phyloP scores from a whole-genome alignment of 2,113 vertebrate genomes.

The Perca fluviatilis region DNA sequence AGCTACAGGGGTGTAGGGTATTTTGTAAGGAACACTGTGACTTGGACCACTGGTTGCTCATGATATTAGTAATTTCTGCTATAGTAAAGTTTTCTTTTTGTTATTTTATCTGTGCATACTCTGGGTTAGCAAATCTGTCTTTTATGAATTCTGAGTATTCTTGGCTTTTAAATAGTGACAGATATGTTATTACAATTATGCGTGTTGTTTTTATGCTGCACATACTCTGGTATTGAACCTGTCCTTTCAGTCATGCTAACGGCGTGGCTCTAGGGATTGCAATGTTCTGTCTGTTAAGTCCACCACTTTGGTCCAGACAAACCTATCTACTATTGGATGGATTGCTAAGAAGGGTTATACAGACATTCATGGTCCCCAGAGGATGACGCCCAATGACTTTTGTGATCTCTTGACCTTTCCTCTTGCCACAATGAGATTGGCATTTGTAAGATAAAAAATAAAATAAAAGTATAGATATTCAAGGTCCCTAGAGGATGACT shows the following conservation, averaged over 20 bases:
- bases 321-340: neutral
- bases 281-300: neutral
- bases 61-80: neutral
- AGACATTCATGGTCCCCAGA: neutral
- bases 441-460: neutral
- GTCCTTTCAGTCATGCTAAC: neutral
- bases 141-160: neutral
- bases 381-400: neutral
- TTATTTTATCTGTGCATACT: neutral
- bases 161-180: neutral
- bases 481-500: too few relatives aligned
- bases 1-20: neutral
- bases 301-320: neutral
- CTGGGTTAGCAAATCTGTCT: neutral
- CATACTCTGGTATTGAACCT: neutral
- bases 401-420: neutral
- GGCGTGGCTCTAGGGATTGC: neutral
- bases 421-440: neutral
- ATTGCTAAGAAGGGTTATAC: neutral
- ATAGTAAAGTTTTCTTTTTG: neutral
- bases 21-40: neutral
- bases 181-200: neutral
- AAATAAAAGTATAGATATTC: too few relatives aligned
- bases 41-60: neutral
- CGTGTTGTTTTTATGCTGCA: slow-evolving; percentile 1